These are phyloP conservation scores for Bilobella aurantiaca DNA, from an alignment of 1,140 invertebrate genomes.

Conservation along the genomic window DNA sequence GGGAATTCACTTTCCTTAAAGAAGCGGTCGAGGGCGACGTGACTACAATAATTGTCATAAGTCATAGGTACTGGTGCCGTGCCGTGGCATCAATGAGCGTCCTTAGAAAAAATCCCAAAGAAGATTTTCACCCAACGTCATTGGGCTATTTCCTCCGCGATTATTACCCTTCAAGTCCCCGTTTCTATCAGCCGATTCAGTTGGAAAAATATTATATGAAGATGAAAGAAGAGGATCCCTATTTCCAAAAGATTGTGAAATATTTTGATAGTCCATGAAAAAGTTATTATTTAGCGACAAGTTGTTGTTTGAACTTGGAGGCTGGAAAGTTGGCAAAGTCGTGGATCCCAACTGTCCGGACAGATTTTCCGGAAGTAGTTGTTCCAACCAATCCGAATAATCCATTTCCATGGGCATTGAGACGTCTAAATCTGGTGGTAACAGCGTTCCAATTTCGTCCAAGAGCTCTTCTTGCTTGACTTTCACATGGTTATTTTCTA, in stretches of 20 bases:
- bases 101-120: neutral
- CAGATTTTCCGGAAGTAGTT: constrained; percentile 45
- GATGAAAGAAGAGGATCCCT: constrained; percentile 6
- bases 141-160: neutral
- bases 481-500: neutral
- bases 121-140: neutral
- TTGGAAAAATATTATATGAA: neutral
- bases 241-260: neutral
- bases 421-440: constrained; percentile 25
- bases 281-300: constrained; percentile 7
- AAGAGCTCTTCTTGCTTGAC: constrained; percentile 30
- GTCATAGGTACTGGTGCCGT: too few relatives aligned
- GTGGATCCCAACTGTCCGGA: neutral
- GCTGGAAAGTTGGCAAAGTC: neutral
- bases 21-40: too few relatives aligned
- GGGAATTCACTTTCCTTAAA: too few relatives aligned
- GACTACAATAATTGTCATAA: too few relatives aligned
- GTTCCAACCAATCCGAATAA: constrained; percentile 59
- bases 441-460: constrained; percentile 30
- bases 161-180: neutral
- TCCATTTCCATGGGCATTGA: constrained; percentile 61
- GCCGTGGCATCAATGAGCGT: too few relatives aligned
- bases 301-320: neutral
- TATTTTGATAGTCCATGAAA: constrained; percentile 5
- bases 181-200: neutral